Conservation (phyloP, 2,888 invertebrate species). For the Eustalomyia histrio region DNA sequence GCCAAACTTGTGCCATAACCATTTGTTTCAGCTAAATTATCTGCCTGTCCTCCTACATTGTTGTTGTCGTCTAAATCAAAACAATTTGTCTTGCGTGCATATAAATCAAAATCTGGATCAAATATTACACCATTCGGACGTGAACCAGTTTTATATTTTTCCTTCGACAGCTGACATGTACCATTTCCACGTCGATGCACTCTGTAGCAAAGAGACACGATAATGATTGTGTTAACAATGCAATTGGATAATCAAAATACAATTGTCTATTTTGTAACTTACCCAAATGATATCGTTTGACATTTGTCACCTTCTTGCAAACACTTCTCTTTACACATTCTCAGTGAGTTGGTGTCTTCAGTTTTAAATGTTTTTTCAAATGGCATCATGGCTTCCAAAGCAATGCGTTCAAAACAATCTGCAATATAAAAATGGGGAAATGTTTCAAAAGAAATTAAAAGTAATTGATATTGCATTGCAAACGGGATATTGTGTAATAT, state of each 20-base stretch:
- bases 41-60: slow-evolving; percentile 68
- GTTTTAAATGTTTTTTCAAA: slow-evolving; percentile 82
- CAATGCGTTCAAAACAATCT: slow-evolving; percentile 85
- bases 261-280: slow-evolving; percentile 67
- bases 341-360: slow-evolving; percentile 82
- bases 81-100: slow-evolving; percentile 81
- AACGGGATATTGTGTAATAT: slow-evolving; percentile 47
- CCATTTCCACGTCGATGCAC: slow-evolving; percentile 83
- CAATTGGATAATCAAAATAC: slow-evolving; percentile 64
- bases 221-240: slow-evolving; percentile 1
- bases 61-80: slow-evolving; percentile 77
- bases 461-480: not conserved
- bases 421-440: slow-evolving; percentile 62
- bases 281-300: slow-evolving; percentile 84
- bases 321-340: slow-evolving; percentile 83
- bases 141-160: slow-evolving; percentile 80
- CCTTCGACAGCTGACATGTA: slow-evolving; percentile 82
- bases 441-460: slow-evolving; percentile 30
- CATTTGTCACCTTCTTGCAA: slow-evolving; percentile 83
- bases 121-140: slow-evolving; percentile 81
- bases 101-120: slow-evolving; percentile 84
- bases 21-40: slow-evolving; percentile 43
- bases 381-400: slow-evolving; percentile 83
- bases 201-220: slow-evolving; percentile 76
- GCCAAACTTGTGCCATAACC: slow-evolving; percentile 63